Conservation (phyloP, 1,140 invertebrate species). For the Euglossa dilemma region DNA sequence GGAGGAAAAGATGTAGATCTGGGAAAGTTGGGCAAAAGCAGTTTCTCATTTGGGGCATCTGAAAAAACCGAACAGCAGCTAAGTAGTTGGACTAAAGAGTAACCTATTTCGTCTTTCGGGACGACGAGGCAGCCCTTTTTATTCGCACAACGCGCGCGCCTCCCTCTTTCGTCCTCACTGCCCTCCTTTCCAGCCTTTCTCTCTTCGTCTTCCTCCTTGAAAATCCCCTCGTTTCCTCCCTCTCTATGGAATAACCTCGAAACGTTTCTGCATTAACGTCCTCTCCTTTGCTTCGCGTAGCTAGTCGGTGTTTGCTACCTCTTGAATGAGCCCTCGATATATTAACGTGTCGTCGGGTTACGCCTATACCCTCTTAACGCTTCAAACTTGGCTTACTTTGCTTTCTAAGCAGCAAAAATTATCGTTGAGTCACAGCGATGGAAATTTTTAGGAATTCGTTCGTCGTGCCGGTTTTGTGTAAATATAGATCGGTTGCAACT, state of each 20-base stretch:
- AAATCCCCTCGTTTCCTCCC: conserved; percentile 1
- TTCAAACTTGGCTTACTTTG: neutral
- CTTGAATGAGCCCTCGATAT: neutral
- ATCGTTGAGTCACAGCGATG: neutral
- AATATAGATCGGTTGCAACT: no score
- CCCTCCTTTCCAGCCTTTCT: neutral
- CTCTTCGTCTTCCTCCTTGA: neutral
- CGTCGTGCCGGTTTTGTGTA: no score
- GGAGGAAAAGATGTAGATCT: neutral
- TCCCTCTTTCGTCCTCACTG: neutral
- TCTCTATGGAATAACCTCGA: conserved; percentile 6
- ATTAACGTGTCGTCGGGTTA: neutral
- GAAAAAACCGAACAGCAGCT: neutral
- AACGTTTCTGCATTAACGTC: conserved; percentile 22
- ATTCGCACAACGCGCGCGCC: neutral
- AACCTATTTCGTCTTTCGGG: neutral
- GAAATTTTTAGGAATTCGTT: no score
- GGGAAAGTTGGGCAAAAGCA: neutral
- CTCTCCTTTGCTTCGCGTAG: neutral
- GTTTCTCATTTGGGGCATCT: conserved; percentile 9
- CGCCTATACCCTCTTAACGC: neutral
- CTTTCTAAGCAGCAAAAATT: neutral
- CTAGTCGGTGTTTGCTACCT: neutral
- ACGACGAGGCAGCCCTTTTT: neutral
- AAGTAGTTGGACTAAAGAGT: neutral